Conservation (phyloP, 2,888 invertebrate genomes). For the Drosophila quinaria region DNA sequence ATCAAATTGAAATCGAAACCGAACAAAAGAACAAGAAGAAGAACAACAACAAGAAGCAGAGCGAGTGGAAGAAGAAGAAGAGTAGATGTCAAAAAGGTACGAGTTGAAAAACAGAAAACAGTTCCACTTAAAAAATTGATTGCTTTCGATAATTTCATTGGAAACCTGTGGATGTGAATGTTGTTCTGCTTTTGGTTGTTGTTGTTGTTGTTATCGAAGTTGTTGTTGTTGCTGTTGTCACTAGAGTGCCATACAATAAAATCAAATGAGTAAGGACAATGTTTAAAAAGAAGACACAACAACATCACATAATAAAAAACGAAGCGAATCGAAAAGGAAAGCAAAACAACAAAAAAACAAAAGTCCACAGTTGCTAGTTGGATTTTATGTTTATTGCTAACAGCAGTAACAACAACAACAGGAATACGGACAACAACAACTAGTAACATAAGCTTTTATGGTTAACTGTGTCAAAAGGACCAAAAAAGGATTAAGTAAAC, state of each 20-base stretch:
- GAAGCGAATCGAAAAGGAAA: slow-evolving; percentile 30
- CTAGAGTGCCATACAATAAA: slow-evolving; percentile 70
- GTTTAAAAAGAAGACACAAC: slow-evolving; percentile 17
- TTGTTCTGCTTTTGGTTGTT: slow-evolving; percentile 42
- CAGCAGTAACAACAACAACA: slow-evolving; percentile 15
- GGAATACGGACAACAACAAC: slow-evolving; percentile 13
- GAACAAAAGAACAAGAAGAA: slow-evolving; percentile 62
- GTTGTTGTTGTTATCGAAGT: slow-evolving; percentile 43
- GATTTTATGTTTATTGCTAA: slow-evolving; percentile 52
- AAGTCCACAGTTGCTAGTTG: slow-evolving; percentile 55
- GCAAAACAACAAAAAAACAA: slow-evolving; percentile 42
- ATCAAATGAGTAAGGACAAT: slow-evolving; percentile 64
- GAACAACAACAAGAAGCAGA: slow-evolving; percentile 33
- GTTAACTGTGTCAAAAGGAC: slow-evolving; percentile 9
- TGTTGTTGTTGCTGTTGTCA: slow-evolving; percentile 45
- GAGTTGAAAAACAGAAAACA: slow-evolving; percentile 54
- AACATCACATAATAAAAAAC: slow-evolving; percentile 48
- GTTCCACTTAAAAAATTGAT: slow-evolving; percentile 81
- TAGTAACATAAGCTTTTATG: slow-evolving; percentile 67
- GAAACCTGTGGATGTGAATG: slow-evolving; percentile 64
- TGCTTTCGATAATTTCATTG: slow-evolving; percentile 79
- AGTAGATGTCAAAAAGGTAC: slow-evolving; percentile 50
- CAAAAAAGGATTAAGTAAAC: slow-evolving; percentile 62
- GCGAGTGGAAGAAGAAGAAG: slow-evolving; percentile 3
- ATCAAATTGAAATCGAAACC: slow-evolving; percentile 76